A percentile compares a stretch with the other conserved stretches of the same genome.
Evolutionary conservation across 1,140 invertebrate genomes (phyloP).

Genomic region (Pseudomyrmex sp.): DNA sequence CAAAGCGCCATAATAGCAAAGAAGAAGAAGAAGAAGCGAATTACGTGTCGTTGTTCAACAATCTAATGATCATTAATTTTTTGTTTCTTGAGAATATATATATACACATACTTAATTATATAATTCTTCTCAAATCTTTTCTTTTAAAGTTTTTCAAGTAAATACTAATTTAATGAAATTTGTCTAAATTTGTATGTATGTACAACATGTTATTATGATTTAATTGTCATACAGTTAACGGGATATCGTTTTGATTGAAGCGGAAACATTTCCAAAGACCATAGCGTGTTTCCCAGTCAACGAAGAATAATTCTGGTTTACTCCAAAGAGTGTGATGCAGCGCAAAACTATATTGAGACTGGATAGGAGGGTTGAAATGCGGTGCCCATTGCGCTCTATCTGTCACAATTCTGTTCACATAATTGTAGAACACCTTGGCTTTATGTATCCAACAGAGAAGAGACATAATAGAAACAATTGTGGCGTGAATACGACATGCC

Average conservation of each 20-base stretch:
- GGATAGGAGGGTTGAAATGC: conserved; percentile 87
- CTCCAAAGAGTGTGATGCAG: conserved; percentile 87
- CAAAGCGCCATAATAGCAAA: too few relatives aligned
- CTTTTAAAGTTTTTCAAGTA: too few relatives aligned
- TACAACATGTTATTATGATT: neutral
- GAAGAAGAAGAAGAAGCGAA: too few relatives aligned
- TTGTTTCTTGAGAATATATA: neutral
- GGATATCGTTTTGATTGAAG: neutral
- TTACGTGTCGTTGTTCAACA: too few relatives aligned
- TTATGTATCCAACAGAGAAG: conserved; percentile 87
- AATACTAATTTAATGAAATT: too few relatives aligned
- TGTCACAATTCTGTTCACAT: conserved; percentile 86
- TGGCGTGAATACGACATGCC: conserved; percentile 86
- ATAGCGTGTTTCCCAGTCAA: conserved; percentile 88
- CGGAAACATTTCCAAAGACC: conserved; percentile 87
- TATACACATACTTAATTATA: too few relatives aligned
- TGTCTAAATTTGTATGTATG: neutral
- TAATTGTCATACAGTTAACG: neutral
- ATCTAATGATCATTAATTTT: too few relatives aligned
- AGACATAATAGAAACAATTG: conserved; percentile 86
- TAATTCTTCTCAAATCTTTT: neutral
- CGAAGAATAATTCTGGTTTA: conserved; percentile 87
- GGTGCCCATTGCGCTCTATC: conserved; percentile 86
- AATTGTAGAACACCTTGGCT: conserved; percentile 86
- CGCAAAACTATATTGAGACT: conserved; percentile 85